Base-by-base conservation (phyloP, 2,113 vertebrate genomes). In the Puntigrus tetrazona region DNA sequence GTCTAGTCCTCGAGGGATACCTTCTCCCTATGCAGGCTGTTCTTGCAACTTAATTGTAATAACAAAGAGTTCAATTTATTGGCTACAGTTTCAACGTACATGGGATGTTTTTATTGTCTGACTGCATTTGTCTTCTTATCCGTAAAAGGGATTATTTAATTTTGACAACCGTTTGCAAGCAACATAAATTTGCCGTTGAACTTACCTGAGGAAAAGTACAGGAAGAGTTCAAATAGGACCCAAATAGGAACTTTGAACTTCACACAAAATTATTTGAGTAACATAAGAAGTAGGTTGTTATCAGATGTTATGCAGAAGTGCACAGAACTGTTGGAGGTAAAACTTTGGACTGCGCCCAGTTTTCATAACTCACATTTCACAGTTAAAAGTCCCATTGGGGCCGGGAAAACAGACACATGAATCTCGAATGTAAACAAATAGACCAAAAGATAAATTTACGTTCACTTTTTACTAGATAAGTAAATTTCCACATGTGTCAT, bases 331-430 rank as follows among this genome's bases (percentile, higher is more conserved):
- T 36, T 14, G 29, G 7, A 61, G 43, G 13, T 2, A 45, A 41
- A 16, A 61, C 36, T 43, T 78, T 27, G 77, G 77, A 43, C 55
- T 41, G 14, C 77, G 29, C 77, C 76, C 31, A 77, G 13, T 63
- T 63, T 63, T 27, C 6, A n/a, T 5, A 45, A 41, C 36, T 43
- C 22, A 25, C 0, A 31, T 18, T n/a, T 27, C 36, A 16, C 36
- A 80, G 18, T 80, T 80, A 80, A 67, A 80, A 80, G 78, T 65
- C 78, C 38, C 36, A 69, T 18, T 36, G 9, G 4, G 5, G 9
- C 7, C 0, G 1, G 38, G 31, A 38, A 69, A 69, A 69, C 65
- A 38, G 4, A 36, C 18, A 22, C 20, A 38, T 36, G 22, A 38
- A 69, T n/a, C 8, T 22, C 27, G 7, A 52, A 22, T 52, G 36